Evolutionary conservation across 1,140 invertebrate genomes (phyloP), one percentile per base, ranked within the genome.

Genomic region (Vollenhovia emeryi): DNA sequence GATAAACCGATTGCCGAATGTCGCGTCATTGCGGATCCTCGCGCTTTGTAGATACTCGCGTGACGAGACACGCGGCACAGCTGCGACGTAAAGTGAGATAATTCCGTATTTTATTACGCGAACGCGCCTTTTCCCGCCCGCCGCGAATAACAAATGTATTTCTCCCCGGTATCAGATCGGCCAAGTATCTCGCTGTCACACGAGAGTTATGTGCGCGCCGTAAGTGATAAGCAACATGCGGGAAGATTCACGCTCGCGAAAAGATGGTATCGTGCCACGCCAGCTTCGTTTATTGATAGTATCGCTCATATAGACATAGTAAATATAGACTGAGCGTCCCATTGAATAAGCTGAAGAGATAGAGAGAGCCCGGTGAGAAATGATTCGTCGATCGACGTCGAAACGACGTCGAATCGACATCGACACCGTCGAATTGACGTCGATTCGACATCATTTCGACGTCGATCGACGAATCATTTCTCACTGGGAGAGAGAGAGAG

Each of bases 211-310:
- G 2, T 9, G 8, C 1, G 2, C 11, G 45, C 30, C 43, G 15
- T 43, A 69, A 60, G 24, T 15, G 15, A 60, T 8, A 30, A 78
- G 55, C 6, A 24, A 15, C 21, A 40, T 40, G 24, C 9, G 24
- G 11, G 2, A 30, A 76, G 6, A 76, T 62, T 76, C 74, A 33
- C 27, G 24, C 2, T 21, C 43, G 43, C 24, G 18, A 30, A 9
- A 27, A 59, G 21, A 5, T 15, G n/a, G 33, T 18, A 30, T 11
- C 55, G 27, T n/a, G 36, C 36, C 27, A 24, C 43, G n/a, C 57
- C 9, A 48, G 45, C 4, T 3, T 27, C 40, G 30, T 13, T 85
- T 79, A 85, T 68, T 50, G 78, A 79, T 59, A 79, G 74, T 27
- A 50, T 57, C 45, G 52, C n/a, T n/a, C n/a, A n/a, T n/a, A n/a